These are phyloP conservation scores for Grantiella picta DNA, from an alignment of 2,113 vertebrate species.

Conservation along the genomic window DNA sequence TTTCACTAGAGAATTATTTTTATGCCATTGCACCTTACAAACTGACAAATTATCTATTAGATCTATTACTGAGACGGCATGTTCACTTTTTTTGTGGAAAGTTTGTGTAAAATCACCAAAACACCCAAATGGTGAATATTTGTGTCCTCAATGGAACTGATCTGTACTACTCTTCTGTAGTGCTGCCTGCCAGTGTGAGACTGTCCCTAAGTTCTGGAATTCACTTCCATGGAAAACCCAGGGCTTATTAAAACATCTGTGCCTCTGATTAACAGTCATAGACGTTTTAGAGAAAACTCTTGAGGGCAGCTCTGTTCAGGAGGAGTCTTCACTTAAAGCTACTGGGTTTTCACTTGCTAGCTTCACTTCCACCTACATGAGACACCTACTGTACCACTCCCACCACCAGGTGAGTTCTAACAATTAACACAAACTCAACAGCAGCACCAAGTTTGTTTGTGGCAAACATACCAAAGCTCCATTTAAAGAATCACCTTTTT, in stretches of 20 bases:
- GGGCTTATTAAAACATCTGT: neutral
- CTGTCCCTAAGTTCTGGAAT: neutral
- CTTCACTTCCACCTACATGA: neutral
- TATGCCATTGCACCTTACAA: neutral
- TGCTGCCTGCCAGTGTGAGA: neutral
- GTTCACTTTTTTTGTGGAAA: neutral
- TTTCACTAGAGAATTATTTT: neutral
- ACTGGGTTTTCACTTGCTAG: neutral
- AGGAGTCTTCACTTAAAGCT: neutral
- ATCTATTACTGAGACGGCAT: neutral
- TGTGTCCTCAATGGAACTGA: neutral
- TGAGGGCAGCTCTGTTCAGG: neutral
- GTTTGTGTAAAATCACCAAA: neutral
- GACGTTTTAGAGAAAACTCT: rapidly evolving
- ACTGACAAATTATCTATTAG: neutral
- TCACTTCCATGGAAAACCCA: neutral
- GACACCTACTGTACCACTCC: rapidly evolving
- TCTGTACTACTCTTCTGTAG: neutral
- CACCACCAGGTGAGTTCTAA: neutral
- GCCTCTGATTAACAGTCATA: neutral
- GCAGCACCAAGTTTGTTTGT: neutral
- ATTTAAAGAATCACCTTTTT: neutral
- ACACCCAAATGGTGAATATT: neutral
- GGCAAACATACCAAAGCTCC: neutral
- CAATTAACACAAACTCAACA: neutral